Conservation (phyloP, 1,140 invertebrate species). For the Meteorus sp. region DNA sequence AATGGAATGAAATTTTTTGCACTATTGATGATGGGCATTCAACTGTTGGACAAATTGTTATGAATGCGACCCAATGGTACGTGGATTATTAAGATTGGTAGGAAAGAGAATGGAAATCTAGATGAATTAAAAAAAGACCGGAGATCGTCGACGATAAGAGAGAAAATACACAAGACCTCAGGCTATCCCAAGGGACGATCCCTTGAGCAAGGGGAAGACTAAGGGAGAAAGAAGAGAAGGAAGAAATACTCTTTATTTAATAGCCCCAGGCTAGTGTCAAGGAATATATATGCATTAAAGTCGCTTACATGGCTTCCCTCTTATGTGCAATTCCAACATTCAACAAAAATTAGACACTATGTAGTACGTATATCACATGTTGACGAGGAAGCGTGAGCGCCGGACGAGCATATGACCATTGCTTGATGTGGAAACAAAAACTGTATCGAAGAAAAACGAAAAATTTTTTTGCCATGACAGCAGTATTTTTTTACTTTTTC, state of each 20-base stretch:
- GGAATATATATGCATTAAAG: slow-evolving; percentile 35
- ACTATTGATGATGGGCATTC: too few relatives aligned
- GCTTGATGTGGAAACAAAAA: too few relatives aligned
- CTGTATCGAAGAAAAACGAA: too few relatives aligned
- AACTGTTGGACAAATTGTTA: too few relatives aligned
- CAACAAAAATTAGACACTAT: slow-evolving; percentile 19
- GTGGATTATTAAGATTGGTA: slow-evolving; percentile 28
- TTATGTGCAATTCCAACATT: slow-evolving; percentile 16
- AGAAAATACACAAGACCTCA: slow-evolving; percentile 26
- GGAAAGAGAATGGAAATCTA: slow-evolving; percentile 1
- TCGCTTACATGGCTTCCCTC: slow-evolving; percentile 19
- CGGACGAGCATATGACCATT: background rate
- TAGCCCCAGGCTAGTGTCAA: slow-evolving; percentile 49
- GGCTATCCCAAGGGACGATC: slow-evolving; percentile 34
- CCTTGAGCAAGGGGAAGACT: background rate
- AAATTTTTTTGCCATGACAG: too few relatives aligned
- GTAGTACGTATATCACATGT: slow-evolving; percentile 9
- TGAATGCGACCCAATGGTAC: slow-evolving; percentile 41
- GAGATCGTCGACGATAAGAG: slow-evolving; percentile 35
- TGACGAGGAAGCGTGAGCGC: background rate
- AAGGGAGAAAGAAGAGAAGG: slow-evolving; percentile 29
- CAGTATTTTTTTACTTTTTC: too few relatives aligned
- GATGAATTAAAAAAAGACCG: background rate
- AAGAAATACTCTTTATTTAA: slow-evolving; percentile 45
- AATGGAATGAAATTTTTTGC: slow-evolving; percentile 27